Conservation (phyloP, 2,888 invertebrate species). For the Eupeodes latifasciatus region DNA sequence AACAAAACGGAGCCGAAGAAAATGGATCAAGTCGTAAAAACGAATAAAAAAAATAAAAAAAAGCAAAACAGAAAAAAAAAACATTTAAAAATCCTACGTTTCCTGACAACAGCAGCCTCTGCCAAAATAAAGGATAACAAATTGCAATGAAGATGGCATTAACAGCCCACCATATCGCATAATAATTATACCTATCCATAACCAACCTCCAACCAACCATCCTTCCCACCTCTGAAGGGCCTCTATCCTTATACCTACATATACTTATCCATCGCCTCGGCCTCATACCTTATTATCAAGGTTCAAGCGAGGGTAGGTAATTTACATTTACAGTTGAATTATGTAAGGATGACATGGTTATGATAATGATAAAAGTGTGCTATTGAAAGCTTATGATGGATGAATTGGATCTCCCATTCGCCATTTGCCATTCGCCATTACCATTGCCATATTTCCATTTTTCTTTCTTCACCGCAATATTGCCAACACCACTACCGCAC, state of each 20-base stretch:
- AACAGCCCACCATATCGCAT: slow-evolving; percentile 42
- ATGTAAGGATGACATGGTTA: slow-evolving; percentile 31
- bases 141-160: slow-evolving; percentile 48
- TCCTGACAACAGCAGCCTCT: slow-evolving; percentile 26
- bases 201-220: no score
- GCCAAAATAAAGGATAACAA: slow-evolving; percentile 51
- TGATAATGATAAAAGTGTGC: slow-evolving; percentile 54
- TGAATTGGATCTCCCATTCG: slow-evolving; percentile 25
- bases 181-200: slow-evolving; percentile 54
- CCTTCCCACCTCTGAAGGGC: neutral
- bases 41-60: neutral
- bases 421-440: neutral
- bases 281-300: neutral
- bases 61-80: neutral
- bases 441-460: neutral
- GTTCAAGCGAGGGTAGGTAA: slow-evolving; percentile 16
- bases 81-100: slow-evolving; percentile 26
- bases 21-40: neutral
- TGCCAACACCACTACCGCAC: no score
- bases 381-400: slow-evolving; percentile 50
- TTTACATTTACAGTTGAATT: slow-evolving; percentile 35
- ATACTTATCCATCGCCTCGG: neutral
- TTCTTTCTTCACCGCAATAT: neutral
- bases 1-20: neutral
- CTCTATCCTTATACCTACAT: slow-evolving; percentile 20